Evolutionary conservation across 2,888 invertebrate species (phyloP).

Genomic region (Cyclophora punctaria): DNA sequence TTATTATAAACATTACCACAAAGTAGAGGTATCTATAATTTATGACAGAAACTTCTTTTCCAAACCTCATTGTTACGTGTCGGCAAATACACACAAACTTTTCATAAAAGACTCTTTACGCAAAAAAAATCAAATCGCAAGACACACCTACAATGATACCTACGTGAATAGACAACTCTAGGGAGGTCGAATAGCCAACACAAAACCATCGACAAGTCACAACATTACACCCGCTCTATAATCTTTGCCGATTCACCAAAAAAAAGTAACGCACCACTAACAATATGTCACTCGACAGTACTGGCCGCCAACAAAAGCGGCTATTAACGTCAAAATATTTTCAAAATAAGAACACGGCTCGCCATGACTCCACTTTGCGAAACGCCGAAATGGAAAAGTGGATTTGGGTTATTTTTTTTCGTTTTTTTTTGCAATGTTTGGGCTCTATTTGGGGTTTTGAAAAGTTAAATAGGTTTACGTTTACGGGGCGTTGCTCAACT

Average conservation of each 20-base stretch:
- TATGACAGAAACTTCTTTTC: no score
- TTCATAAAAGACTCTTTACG: no score
- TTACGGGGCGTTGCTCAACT: no score
- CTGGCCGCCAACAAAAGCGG: conserved; percentile 41
- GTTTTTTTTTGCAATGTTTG: background rate
- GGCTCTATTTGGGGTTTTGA: background rate
- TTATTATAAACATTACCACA: no score
- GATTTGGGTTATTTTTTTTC: conserved; percentile 1
- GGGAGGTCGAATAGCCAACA: conserved; percentile 8
- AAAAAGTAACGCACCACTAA: conserved; percentile 21
- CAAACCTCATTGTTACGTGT: no score
- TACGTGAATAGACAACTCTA: background rate
- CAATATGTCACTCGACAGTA: conserved; percentile 50
- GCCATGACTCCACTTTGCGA: conserved; percentile 52
- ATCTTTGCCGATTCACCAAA: conserved; percentile 8
- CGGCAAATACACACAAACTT: no score
- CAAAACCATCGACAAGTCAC: conserved; percentile 10
- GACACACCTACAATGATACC: no score
- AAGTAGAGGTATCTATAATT: no score
- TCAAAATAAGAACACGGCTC: conserved; percentile 61
- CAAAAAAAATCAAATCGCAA: no score
- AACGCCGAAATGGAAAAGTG: conserved; percentile 29
- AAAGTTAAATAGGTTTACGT: no score
- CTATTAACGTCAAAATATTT: conserved; percentile 74
- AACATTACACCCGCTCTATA: conserved; percentile 12